phyloP scores from a whole-genome alignment of 2,797 vertebrate genomes.

The Gobionotothen gibberifrons region DNA sequence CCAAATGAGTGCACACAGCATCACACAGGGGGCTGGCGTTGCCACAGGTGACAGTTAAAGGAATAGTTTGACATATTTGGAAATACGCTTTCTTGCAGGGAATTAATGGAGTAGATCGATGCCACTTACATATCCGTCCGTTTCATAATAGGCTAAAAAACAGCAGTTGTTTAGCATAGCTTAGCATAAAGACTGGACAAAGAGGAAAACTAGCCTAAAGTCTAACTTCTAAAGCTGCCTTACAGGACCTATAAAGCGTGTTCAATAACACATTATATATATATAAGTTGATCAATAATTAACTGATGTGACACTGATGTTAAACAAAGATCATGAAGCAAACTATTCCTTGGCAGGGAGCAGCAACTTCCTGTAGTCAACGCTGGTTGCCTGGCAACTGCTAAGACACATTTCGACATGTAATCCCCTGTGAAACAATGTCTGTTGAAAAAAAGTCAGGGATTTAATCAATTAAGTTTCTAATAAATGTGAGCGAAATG shows the following conservation, averaged over 20 bases:
- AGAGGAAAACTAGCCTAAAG: background rate
- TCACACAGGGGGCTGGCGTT: background rate
- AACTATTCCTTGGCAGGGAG: background rate
- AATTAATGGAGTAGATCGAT: conserved; percentile 27
- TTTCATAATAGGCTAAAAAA: background rate
- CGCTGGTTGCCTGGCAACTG: conserved; percentile 36
- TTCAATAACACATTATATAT: background rate
- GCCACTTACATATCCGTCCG: background rate
- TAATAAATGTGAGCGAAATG: too few relatives aligned
- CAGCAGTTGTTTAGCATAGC: background rate
- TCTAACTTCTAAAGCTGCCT: background rate
- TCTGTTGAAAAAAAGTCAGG: too few relatives aligned
- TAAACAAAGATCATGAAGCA: background rate
- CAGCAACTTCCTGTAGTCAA: conserved; percentile 4
- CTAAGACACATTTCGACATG: conserved; percentile 3
- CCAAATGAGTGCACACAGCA: conserved; percentile 33
- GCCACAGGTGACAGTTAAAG: conserved; percentile 1
- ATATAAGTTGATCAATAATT: background rate
- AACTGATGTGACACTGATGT: background rate
- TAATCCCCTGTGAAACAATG: too few relatives aligned
- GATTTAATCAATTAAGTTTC: too few relatives aligned
- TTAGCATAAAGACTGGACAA: background rate
- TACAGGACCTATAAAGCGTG: background rate
- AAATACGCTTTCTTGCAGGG: conserved; percentile 4
- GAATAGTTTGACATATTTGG: conserved; percentile 12